phyloP scores from a whole-genome alignment of 2,888 invertebrate species.

The Tipula lateralis region DNA sequence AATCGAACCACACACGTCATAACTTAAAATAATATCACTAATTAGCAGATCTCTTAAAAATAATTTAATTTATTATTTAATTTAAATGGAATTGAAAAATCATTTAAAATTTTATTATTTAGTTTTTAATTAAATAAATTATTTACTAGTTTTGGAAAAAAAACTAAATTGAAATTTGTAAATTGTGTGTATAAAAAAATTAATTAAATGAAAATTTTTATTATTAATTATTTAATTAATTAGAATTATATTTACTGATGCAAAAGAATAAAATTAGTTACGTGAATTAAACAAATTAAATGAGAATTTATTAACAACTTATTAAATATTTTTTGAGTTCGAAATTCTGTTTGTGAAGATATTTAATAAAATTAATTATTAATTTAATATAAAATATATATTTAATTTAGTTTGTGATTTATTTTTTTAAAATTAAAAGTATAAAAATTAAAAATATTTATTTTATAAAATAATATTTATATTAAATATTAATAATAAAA shows the following conservation, averaged over 20 bases:
- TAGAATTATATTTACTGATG: background rate
- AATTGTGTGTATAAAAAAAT: background rate
- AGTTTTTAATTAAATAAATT: background rate
- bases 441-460: background rate
- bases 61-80: background rate
- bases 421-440: background rate
- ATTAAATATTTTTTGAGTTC: background rate
- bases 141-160: background rate
- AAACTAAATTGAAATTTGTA: background rate
- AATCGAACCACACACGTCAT: background rate
- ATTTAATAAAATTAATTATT: background rate
- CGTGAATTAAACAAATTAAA: background rate
- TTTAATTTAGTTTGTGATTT: background rate
- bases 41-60: background rate
- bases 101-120: background rate
- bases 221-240: background rate
- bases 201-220: background rate
- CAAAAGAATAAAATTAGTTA: background rate
- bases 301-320: background rate
- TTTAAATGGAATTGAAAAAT: slow-evolving; percentile 11
- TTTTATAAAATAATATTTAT: background rate
- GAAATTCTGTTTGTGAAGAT: background rate
- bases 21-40: background rate
- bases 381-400: background rate
- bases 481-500: background rate